A percentile compares a stretch with the other conserved stretches of the same genome.
Conservation (phyloP, 2,797 vertebrate species). For the Octomys mimax region DNA sequence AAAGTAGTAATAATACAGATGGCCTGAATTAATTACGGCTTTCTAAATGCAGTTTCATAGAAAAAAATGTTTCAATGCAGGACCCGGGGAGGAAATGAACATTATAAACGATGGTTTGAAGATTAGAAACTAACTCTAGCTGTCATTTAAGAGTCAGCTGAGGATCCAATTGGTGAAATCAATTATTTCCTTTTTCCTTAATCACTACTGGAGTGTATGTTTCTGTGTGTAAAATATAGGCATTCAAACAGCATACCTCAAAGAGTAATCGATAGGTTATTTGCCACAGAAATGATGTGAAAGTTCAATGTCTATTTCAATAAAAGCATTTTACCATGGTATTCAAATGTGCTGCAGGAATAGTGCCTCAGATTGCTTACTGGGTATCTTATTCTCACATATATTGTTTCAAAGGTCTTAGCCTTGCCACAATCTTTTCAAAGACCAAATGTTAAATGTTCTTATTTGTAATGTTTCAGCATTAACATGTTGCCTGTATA, state of each 20-base stretch:
- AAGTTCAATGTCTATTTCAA: conserved; percentile 32
- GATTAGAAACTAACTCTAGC: neutral
- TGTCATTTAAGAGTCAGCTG: conserved; percentile 32
- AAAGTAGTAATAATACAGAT: conserved; percentile 77
- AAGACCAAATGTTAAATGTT: neutral
- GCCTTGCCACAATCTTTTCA: conserved; percentile 28
- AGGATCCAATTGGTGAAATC: conserved; percentile 37
- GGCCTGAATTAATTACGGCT: conserved; percentile 63
- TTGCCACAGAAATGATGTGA: conserved; percentile 27
- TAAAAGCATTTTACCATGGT: neutral
- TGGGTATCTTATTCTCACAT: neutral
- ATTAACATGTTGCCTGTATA: neutral
- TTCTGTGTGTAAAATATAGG: neutral
- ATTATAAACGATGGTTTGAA: conserved; percentile 50
- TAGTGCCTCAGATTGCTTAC: neutral
- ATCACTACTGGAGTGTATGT: neutral
- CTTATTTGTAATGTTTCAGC: conserved; percentile 33
- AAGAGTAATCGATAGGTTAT: neutral
- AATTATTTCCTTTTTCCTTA: conserved; percentile 36
- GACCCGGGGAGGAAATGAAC: neutral
- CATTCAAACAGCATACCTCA: neutral
- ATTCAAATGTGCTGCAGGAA: neutral
- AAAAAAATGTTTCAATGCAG: conserved; percentile 29
- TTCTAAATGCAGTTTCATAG: conserved; percentile 43
- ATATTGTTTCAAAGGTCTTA: conserved; percentile 13